Evolutionary conservation across 2,888 invertebrate genomes (phyloP).

Genomic region (Platycnemis pennipes): DNA sequence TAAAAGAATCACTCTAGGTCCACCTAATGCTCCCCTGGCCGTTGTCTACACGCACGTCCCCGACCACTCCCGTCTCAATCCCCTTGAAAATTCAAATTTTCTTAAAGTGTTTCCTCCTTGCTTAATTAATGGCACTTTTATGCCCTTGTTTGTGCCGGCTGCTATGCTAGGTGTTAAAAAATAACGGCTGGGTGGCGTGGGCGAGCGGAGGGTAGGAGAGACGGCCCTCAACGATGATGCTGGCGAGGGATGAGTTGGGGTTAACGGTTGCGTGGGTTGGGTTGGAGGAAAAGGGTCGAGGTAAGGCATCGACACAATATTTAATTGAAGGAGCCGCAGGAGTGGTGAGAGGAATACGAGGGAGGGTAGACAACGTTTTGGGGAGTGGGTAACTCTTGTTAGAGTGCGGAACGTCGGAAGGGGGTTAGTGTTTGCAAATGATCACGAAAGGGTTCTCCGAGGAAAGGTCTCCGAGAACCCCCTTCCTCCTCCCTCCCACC

Average conservation of each 20-base stretch:
- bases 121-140: conserved; percentile 33
- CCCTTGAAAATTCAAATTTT: conserved; percentile 8
- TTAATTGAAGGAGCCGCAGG: conserved; percentile 55
- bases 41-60: background rate
- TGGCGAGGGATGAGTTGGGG: background rate
- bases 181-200: background rate
- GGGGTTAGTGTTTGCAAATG: conserved; percentile 35
- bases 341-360: conserved; percentile 11
- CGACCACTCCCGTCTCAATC: background rate
- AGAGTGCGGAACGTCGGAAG: background rate
- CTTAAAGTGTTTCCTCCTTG: background rate
- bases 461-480: background rate
- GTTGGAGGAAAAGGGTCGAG: background rate
- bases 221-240: background rate
- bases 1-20: background rate
- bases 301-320: conserved; percentile 37
- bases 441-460: background rate
- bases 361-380: background rate
- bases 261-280: background rate
- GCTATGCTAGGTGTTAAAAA: background rate
- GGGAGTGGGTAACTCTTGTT: background rate
- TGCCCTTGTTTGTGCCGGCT: conserved; percentile 32
- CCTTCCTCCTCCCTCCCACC: background rate
- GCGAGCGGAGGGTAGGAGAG: background rate
- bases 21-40: background rate